Evolutionary conservation across 2,797 vertebrate species (phyloP), one percentile per base, ranked within the genome.

Genomic region (Forpus xanthops): DNA sequence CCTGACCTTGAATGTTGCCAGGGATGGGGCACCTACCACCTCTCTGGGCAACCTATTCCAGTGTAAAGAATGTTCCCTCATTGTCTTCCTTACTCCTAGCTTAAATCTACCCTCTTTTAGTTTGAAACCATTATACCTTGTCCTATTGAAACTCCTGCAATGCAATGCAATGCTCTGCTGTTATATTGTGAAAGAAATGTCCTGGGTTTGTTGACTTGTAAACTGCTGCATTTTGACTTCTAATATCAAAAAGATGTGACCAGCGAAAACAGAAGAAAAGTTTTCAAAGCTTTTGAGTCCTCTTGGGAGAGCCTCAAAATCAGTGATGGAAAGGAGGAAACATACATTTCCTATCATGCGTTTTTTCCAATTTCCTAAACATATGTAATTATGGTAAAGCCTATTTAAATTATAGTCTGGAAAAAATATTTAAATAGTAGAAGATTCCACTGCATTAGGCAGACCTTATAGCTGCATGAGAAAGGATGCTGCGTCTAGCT

Each of bases 371-470:
- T 91, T 96, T 95, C 74, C 65, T 83, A 93, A 91, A 72, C 55
- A 70, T 90, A 67, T 58, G 88, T 88, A 91, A 94, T 95, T 94
- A 87, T 75, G 47, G 82, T 55, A 24, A 95, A 50, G 82, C 39
- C 58, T 90, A 13, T 85, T 94, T 83, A 87, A 95, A 94, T 84
- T 89, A 86, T 44, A n/a, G 35, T 79, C 50, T 81, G 91, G 90
- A 97, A 96, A 95, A 79, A 76, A 0, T 87, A 89, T 88, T 94
- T 68, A 79, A 89, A 41, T 70, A 77, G 37, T 80, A 92, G 76
- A 91, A 85, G 28, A 88, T 92, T 91, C 68, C 68, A 76, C 41
- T 52, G 44, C 25, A 47, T 67, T 93, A 88, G 58, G 76, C 90
- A 93, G 92, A 35, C 11, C 44, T 90, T 80, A 28, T 45, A 92